Percentiles rank a stretch among this genome's conserved stretches.
Conservation (phyloP, 2,113 vertebrate genomes). For the Microcebus ravelobensis region DNA sequence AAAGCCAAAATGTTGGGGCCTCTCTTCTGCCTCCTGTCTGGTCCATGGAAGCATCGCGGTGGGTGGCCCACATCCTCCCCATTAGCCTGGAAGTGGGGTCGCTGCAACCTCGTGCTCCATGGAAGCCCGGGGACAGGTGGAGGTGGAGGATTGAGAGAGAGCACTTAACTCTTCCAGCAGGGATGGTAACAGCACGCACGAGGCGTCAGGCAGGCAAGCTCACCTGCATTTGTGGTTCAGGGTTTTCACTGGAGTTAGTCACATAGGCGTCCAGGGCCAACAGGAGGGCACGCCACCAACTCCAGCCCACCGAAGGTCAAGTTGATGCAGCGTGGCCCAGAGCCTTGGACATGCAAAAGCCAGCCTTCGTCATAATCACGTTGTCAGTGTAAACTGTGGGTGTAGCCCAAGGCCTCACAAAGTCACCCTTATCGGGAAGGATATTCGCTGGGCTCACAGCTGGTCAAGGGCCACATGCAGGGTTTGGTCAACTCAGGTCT, state of each 20-base stretch:
- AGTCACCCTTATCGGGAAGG: not conserved
- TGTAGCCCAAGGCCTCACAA: not conserved
- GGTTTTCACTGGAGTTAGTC: not conserved
- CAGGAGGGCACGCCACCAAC: not conserved
- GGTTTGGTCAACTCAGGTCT: not conserved
- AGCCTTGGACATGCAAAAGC: not conserved
- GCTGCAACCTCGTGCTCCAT: too few species aligned
- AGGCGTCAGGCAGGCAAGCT: not conserved
- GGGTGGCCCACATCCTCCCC: not conserved
- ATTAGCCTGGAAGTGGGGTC: not conserved
- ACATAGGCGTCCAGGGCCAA: not conserved
- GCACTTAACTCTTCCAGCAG: rapidly evolving
- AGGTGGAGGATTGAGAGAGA: not conserved
- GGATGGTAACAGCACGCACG: rapidly evolving
- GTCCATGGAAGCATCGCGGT: not conserved
- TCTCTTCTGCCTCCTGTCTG: not conserved
- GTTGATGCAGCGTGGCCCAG: not conserved
- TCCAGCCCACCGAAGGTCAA: not conserved
- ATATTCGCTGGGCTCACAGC: too few species aligned
- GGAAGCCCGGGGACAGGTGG: not conserved
- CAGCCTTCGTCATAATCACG: rapidly evolving
- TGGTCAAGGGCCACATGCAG: not conserved
- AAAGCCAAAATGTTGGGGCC: not conserved
- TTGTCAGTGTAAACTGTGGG: rapidly evolving
- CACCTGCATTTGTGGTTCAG: not conserved